These are phyloP conservation scores for Leptura quadrifasciata DNA, from an alignment of 2,888 invertebrate species.

Conservation along the genomic window DNA sequence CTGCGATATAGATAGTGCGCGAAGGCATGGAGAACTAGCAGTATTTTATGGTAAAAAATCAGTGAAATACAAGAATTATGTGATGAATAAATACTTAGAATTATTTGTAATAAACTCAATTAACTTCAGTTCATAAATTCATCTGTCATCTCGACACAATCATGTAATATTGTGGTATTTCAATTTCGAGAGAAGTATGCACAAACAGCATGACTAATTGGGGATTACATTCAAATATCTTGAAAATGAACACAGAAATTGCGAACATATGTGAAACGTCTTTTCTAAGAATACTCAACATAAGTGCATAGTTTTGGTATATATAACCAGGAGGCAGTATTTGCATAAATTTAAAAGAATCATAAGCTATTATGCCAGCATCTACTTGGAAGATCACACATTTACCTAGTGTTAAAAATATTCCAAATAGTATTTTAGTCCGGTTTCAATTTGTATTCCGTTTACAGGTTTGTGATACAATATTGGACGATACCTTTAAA, in stretches of 20 bases:
- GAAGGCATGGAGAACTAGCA: no score
- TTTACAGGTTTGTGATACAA: no score
- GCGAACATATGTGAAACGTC: neutral
- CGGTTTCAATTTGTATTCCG: no score
- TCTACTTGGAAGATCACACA: no score
- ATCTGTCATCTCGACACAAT: neutral
- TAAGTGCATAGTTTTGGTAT: neutral
- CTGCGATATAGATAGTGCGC: no score
- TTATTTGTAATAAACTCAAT: neutral
- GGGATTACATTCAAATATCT: neutral
- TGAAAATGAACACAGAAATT: neutral
- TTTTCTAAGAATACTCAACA: neutral
- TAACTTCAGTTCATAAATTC: neutral
- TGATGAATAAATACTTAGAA: no score
- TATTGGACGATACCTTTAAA: no score
- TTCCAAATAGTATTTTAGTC: no score
- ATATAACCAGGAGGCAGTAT: neutral
- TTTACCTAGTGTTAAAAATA: no score
- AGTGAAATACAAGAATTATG: no score
- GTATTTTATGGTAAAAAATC: no score
- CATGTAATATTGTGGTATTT: neutral
- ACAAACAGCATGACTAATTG: neutral
- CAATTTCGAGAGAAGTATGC: neutral
- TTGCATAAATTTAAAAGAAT: neutral
- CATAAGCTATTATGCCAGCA: neutral